Evolutionary conservation across 2,888 invertebrate species (phyloP).

Genomic region (Fabriciana adippe): DNA sequence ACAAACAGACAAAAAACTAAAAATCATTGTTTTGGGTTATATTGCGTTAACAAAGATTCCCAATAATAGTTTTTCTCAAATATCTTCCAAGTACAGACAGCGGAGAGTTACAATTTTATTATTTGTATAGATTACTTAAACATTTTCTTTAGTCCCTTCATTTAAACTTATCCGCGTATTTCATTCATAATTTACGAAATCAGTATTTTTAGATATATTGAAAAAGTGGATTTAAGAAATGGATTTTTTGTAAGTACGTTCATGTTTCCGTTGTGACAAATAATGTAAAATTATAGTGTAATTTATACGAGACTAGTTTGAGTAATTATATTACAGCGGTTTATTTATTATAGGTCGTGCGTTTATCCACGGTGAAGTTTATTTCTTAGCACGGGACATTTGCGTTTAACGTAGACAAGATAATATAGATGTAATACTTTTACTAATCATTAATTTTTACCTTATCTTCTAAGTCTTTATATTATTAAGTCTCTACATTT

Average conservation of each 20-base stretch:
- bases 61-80: no score
- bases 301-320: constrained; percentile 30
- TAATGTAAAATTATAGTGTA: constrained; percentile 31
- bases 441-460: neutral
- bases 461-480: neutral
- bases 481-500: neutral
- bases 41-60: no score
- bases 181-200: no score
- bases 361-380: constrained; percentile 17
- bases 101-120: no score
- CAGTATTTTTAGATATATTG: no score
- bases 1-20: no score
- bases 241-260: neutral
- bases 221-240: no score
- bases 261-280: constrained; percentile 29
- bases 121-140: no score
- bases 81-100: no score
- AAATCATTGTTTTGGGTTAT: no score
- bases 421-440: constrained; percentile 14
- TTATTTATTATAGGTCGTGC: constrained; percentile 31
- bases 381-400: constrained; percentile 20
- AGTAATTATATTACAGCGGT: constrained; percentile 31
- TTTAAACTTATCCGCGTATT: no score
- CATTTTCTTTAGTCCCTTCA: no score
- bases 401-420: constrained; percentile 14